These are phyloP conservation scores for Lordiphosa clarofinis DNA, from an alignment of 1,140 invertebrate species.

Conservation along the genomic window DNA sequence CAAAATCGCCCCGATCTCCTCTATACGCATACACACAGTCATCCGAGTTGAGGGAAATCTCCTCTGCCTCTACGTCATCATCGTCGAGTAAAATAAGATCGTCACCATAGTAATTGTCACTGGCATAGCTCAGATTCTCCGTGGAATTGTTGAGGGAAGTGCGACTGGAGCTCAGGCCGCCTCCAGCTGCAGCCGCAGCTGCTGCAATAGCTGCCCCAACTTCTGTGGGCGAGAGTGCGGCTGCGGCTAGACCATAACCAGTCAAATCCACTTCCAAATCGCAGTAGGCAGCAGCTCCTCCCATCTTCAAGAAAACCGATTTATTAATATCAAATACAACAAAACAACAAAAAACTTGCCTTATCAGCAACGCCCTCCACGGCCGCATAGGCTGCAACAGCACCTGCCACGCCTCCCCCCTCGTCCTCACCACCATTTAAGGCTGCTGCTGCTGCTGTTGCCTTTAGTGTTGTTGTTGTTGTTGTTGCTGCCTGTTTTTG, in stretches of 20 bases:
- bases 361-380: constrained; percentile 46
- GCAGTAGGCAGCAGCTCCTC: constrained; percentile 39
- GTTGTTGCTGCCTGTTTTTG: constrained; percentile 60
- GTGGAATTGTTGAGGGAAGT: constrained; percentile 76
- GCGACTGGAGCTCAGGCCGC: constrained; percentile 59
- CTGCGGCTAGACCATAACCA: constrained; percentile 20
- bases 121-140: constrained; percentile 71
- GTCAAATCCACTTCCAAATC: constrained; percentile 37
- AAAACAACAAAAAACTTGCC: constrained; percentile 39
- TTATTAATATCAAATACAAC: not conserved
- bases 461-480: constrained; percentile 13
- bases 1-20: constrained; percentile 65
- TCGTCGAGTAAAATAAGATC: constrained; percentile 69
- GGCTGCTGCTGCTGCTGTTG: constrained; percentile 18
- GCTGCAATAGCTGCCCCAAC: constrained; percentile 30
- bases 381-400: constrained; percentile 18
- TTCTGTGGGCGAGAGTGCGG: constrained; percentile 54
- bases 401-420: constrained; percentile 15
- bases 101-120: constrained; percentile 71
- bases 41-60: constrained; percentile 72
- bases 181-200: constrained; percentile 33
- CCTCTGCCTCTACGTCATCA: constrained; percentile 66
- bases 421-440: constrained; percentile 28
- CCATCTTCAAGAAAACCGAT: constrained; percentile 14
- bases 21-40: constrained; percentile 78